These are phyloP conservation scores for Tenthredo livida DNA, from an alignment of 2,888 invertebrate genomes.

Conservation along the genomic window DNA sequence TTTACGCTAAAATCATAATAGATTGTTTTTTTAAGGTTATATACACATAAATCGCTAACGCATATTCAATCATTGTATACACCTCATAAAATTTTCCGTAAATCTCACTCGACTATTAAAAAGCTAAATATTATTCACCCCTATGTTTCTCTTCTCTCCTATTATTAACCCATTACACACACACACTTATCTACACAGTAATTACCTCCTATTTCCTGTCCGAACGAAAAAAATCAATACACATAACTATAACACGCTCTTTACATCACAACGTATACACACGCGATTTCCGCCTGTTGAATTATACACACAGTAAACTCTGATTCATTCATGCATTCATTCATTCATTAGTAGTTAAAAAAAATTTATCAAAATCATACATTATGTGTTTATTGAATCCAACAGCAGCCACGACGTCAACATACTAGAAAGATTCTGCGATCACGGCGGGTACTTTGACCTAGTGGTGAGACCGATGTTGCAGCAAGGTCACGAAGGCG, in stretches of 20 bases:
- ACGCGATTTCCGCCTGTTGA: not conserved
- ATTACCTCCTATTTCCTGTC: not conserved
- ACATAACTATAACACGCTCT: not conserved
- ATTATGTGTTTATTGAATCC: not conserved
- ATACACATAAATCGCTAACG: not conserved
- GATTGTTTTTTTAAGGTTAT: not conserved
- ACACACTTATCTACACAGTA: not conserved
- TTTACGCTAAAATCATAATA: not conserved
- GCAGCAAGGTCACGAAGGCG: slow-evolving; percentile 79
- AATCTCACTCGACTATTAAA: not conserved
- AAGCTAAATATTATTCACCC: slow-evolving; percentile 1
- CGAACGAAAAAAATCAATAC: slow-evolving; percentile 19
- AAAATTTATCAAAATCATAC: not conserved
- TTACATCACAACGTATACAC: not conserved
- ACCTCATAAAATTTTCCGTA: not conserved
- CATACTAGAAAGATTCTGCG: slow-evolving; percentile 65
- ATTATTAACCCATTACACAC: not conserved
- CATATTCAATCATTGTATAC: not conserved
- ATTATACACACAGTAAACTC: not conserved
- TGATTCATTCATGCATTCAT: not conserved
- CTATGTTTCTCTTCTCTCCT: not conserved
- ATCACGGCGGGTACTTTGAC: slow-evolving; percentile 77
- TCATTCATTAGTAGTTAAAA: not conserved
- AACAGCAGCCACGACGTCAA: slow-evolving; percentile 58
- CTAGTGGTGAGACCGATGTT: slow-evolving; percentile 79